These are phyloP conservation scores for Mormyrus hasselquistii DNA, from an alignment of 2,797 vertebrate species.

Conservation along the genomic window DNA sequence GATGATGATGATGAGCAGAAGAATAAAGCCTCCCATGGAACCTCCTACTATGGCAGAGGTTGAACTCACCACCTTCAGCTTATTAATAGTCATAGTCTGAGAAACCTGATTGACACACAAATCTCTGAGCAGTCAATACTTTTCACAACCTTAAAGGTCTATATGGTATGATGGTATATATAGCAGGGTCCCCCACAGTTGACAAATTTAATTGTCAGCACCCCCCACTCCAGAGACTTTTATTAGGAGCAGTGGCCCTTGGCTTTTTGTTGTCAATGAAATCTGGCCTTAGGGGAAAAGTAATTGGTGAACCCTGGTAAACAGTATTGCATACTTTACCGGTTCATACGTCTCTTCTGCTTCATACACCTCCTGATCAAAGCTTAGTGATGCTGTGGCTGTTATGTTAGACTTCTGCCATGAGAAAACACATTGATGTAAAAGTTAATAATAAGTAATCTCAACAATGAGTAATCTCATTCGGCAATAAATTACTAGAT, in stretches of 20 bases:
- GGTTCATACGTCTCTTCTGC: neutral
- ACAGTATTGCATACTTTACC: constrained; percentile 9
- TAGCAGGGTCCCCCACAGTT: neutral
- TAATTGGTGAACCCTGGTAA: neutral
- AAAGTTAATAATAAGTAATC: neutral
- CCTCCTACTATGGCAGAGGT: constrained; percentile 48
- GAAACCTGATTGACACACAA: neutral
- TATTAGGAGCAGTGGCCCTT: neutral
- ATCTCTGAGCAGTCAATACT: neutral
- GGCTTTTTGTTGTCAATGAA: neutral
- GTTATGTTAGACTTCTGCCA: constrained; percentile 22
- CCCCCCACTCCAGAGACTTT: neutral
- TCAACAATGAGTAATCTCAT: neutral
- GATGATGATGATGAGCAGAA: constrained; percentile 52
- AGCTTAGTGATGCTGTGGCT: constrained; percentile 24
- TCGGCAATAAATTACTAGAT: neutral
- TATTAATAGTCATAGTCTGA: constrained; percentile 46
- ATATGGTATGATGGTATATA: neutral
- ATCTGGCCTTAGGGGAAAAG: neutral
- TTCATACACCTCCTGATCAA: constrained; percentile 26
- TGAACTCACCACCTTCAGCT: constrained; percentile 25
- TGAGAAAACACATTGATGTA: constrained; percentile 12
- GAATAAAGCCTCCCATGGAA: constrained; percentile 53
- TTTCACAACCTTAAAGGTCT: neutral
- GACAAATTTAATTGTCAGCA: neutral